phyloP scores from a whole-genome alignment of 2,797 vertebrate species.

The Sebastes steindachneri region DNA sequence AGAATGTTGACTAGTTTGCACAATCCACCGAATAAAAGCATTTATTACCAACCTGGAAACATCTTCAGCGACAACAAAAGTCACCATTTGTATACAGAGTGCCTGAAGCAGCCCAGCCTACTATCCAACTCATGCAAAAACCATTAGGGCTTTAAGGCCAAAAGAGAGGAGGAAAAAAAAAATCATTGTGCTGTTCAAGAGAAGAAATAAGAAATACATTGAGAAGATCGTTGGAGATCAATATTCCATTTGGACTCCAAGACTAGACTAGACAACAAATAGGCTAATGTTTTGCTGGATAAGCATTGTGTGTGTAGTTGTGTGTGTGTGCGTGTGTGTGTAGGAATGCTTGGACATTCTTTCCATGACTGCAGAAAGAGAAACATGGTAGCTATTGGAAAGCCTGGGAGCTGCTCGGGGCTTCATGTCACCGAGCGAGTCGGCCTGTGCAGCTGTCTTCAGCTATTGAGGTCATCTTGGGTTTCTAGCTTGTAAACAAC shows the following conservation, averaged over 20 bases:
- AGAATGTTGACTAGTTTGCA: constrained; percentile 33
- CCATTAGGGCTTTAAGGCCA: constrained; percentile 63
- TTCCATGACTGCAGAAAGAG: constrained; percentile 58
- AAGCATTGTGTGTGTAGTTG: constrained; percentile 54
- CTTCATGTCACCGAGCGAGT: constrained; percentile 67
- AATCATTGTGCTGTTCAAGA: constrained; percentile 64
- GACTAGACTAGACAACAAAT: constrained; percentile 68
- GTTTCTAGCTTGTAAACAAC: constrained; percentile 59
- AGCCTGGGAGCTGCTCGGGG: constrained; percentile 75
- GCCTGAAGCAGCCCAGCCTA: constrained; percentile 43
- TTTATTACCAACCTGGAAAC: constrained; percentile 28
- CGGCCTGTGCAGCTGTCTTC: constrained; percentile 74
- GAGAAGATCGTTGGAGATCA: constrained; percentile 74
- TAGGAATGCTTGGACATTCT: constrained; percentile 52
- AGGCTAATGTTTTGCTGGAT: constrained; percentile 77
- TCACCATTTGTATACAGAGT: constrained; percentile 44
- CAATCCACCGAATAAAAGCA: constrained; percentile 26
- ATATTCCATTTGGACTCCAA: constrained; percentile 78
- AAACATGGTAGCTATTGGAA: constrained; percentile 66
- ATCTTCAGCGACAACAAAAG: constrained; percentile 35
- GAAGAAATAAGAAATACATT: constrained; percentile 73
- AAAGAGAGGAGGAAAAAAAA: constrained; percentile 41
- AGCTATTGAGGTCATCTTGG: constrained; percentile 73
- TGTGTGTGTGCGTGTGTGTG: constrained; percentile 1
- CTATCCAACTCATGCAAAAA: constrained; percentile 70